These are phyloP conservation scores for Epinotia bilunana DNA, from an alignment of 2,888 invertebrate genomes.

Conservation along the genomic window DNA sequence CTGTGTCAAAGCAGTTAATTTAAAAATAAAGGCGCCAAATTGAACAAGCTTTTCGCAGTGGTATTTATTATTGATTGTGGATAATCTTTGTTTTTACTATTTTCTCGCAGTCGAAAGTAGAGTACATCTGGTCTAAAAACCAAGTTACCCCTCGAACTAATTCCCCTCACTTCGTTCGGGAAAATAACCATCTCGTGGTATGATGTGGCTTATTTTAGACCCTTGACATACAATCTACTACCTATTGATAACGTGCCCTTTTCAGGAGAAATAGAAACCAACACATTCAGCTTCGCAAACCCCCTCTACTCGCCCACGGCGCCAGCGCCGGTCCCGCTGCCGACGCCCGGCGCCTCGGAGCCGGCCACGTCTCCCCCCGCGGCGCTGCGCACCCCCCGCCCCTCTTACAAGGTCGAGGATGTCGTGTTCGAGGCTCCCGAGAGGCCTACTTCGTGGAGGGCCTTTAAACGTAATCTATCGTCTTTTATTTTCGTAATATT, in stretches of 20 bases:
- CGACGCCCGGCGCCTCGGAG: slow-evolving; percentile 55
- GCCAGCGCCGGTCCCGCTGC: slow-evolving; percentile 57
- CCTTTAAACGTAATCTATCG: slow-evolving; percentile 70
- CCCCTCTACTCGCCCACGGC: slow-evolving; percentile 92
- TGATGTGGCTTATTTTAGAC: too few relatives aligned
- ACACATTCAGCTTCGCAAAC: slow-evolving; percentile 91
- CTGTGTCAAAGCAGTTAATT: too few relatives aligned
- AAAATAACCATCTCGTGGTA: too few relatives aligned
- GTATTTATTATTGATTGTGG: too few relatives aligned
- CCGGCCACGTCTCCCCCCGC: slow-evolving; percentile 59
- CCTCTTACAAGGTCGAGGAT: slow-evolving; percentile 90
- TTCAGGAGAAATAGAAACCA: slow-evolving; percentile 78
- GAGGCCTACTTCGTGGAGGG: slow-evolving; percentile 75
- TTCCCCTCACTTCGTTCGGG: too few relatives aligned
- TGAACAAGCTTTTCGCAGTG: too few relatives aligned
- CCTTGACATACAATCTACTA: too few relatives aligned
- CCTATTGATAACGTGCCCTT: slow-evolving; percentile 20
- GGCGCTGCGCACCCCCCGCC: slow-evolving; percentile 73
- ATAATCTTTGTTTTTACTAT: too few relatives aligned
- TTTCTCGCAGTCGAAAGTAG: too few relatives aligned
- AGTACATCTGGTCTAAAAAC: too few relatives aligned
- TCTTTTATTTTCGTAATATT: background rate
- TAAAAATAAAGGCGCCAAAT: too few relatives aligned
- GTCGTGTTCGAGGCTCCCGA: slow-evolving; percentile 87
- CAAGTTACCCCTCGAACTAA: too few relatives aligned